These are phyloP conservation scores for Strix aluco DNA, from an alignment of 2,113 vertebrate genomes.

Conservation along the genomic window DNA sequence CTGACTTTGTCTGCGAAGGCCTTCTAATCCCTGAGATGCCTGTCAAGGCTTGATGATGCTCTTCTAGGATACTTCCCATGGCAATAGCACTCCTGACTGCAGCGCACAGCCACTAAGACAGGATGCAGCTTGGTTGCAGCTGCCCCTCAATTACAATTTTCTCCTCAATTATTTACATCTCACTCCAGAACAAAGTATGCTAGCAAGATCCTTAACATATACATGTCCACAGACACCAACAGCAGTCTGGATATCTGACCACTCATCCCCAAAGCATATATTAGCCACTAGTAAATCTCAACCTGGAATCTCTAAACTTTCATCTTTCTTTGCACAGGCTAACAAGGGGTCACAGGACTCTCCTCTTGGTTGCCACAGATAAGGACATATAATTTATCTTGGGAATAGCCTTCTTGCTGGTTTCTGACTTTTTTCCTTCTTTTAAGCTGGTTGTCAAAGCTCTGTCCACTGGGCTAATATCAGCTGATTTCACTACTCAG, in stretches of 20 bases:
- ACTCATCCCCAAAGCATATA: neutral
- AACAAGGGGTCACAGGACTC: neutral
- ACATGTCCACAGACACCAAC: neutral
- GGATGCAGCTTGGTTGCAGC: neutral
- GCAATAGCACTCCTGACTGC: neutral
- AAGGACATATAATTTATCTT: neutral
- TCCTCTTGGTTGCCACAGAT: neutral
- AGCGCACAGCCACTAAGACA: neutral
- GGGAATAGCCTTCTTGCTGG: neutral
- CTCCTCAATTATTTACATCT: neutral
- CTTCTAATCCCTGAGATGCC: neutral
- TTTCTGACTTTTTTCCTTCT: neutral
- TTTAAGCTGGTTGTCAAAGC: neutral
- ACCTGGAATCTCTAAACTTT: neutral
- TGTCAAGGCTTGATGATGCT: neutral
- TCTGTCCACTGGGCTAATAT: neutral
- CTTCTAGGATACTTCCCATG: neutral
- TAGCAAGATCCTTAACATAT: neutral
- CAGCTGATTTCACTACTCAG: neutral
- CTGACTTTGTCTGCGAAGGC: neutral
- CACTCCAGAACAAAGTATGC: neutral
- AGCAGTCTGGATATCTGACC: neutral
- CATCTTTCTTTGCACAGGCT: neutral
- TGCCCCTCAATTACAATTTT: neutral
- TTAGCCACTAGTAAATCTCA: neutral